phyloP scores from a whole-genome alignment of 2,888 invertebrate species.

The Amphipoea lucens region DNA sequence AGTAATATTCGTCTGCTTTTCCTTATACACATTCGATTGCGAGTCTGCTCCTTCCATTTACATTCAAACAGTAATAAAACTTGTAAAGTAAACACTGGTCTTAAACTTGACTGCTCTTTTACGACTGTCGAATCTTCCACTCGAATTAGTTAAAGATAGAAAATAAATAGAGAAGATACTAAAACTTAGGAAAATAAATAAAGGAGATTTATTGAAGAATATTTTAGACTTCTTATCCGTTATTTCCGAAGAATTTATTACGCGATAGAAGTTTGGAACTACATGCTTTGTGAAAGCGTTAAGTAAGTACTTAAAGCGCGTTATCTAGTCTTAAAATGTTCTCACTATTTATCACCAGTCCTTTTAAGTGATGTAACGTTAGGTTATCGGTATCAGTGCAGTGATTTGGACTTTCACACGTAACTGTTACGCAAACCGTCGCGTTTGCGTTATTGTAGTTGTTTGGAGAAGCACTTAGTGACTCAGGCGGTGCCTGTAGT shows the following conservation, averaged over 20 bases:
- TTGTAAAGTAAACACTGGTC: constrained; percentile 62
- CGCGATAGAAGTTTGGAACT: constrained; percentile 53
- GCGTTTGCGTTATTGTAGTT: constrained; percentile 75
- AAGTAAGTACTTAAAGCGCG: constrained; percentile 64
- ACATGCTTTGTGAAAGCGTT: constrained; percentile 60
- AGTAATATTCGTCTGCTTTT: constrained; percentile 51
- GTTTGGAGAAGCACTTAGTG: constrained; percentile 76
- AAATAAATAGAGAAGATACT: constrained; percentile 60
- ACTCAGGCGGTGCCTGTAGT: constrained; percentile 60
- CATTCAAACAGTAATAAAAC: constrained; percentile 64
- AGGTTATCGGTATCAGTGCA: constrained; percentile 76
- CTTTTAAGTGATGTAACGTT: constrained; percentile 79
- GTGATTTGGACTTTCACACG: constrained; percentile 82
- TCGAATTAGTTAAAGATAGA: constrained; percentile 57
- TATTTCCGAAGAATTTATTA: constrained; percentile 66
- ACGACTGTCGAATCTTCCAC: constrained; percentile 65
- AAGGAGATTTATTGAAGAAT: constrained; percentile 60
- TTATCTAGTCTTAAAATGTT: constrained; percentile 72
- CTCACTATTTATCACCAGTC: constrained; percentile 73
- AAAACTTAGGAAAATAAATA: constrained; percentile 74
- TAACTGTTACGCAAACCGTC: constrained; percentile 78
- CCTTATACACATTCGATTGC: constrained; percentile 45
- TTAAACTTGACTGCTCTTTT: constrained; percentile 63
- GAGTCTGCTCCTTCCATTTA: constrained; percentile 59
- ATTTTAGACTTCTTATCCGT: constrained; percentile 51